Evolutionary conservation across 2,888 invertebrate genomes (phyloP).

Genomic region (Eristalis tenax): DNA sequence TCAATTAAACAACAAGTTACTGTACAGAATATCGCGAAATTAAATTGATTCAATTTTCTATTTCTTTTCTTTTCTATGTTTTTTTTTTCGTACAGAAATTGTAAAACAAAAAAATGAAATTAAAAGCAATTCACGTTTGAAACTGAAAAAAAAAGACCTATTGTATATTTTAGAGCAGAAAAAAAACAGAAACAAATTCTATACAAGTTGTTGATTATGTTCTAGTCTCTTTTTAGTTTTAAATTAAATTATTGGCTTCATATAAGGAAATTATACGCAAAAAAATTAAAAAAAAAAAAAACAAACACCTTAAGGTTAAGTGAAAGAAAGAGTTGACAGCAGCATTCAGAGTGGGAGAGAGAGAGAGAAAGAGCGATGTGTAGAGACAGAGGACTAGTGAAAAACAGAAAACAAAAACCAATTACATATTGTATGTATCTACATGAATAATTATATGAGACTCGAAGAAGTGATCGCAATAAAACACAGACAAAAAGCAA

Average conservation of each 20-base stretch:
- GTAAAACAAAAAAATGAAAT: neutral
- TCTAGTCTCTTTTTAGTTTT: constrained; percentile 13
- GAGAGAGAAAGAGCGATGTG: neutral
- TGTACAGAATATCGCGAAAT: constrained; percentile 31
- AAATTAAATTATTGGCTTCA: constrained; percentile 52
- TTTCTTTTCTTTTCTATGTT: neutral
- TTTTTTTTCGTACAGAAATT: constrained; percentile 10
- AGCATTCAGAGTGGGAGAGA: neutral
- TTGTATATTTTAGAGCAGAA: constrained; percentile 13
- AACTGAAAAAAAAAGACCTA: constrained; percentile 27
- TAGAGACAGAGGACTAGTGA: neutral
- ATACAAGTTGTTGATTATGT: constrained; percentile 19
- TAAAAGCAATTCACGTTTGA: neutral
- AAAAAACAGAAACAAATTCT: neutral
- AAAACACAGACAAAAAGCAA: constrained; percentile 56
- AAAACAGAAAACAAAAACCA: neutral
- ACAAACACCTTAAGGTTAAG: neutral
- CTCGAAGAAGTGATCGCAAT: constrained; percentile 70
- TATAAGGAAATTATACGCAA: constrained; percentile 22
- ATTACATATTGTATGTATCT: constrained; percentile 5
- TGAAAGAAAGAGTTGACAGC: neutral
- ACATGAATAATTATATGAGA: constrained; percentile 46
- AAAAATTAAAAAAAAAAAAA: neutral
- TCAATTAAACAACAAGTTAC: constrained; percentile 13
- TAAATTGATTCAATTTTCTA: constrained; percentile 16